These are phyloP conservation scores for Formicarius rufipectus DNA, from an alignment of 2,113 vertebrate species.

Conservation along the genomic window DNA sequence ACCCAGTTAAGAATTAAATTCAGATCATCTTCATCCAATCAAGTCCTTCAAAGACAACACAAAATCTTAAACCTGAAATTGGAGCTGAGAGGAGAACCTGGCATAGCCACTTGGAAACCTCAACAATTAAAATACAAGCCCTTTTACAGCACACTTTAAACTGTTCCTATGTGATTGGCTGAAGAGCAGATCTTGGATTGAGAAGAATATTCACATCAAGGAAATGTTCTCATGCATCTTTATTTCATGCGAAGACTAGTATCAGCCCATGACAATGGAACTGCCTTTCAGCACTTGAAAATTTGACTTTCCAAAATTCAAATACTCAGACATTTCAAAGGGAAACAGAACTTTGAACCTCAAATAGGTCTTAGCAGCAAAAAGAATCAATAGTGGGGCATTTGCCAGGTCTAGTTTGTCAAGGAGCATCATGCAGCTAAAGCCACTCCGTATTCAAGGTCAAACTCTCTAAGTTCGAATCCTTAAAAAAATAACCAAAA, in stretches of 20 bases:
- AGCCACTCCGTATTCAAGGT: background rate
- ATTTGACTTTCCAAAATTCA: conserved; percentile 2
- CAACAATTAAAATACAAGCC: background rate
- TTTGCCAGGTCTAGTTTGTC: background rate
- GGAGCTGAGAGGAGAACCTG: background rate
- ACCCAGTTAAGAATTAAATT: background rate
- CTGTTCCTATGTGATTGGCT: background rate
- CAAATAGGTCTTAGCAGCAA: conserved; percentile 17
- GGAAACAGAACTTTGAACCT: conserved; percentile 10
- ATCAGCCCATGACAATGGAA: background rate
- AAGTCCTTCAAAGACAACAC: background rate
- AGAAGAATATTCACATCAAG: background rate
- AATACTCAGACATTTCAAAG: conserved; percentile 33
- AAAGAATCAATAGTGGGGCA: background rate
- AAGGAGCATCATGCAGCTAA: conserved; percentile 5
- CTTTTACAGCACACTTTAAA: background rate
- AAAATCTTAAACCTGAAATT: background rate
- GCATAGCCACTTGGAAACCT: background rate
- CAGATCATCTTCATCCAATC: background rate
- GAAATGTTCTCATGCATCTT: conserved; percentile 28
- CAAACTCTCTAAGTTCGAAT: background rate
- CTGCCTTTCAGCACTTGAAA: background rate
- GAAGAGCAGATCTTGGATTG: background rate
- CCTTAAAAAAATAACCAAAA: background rate
- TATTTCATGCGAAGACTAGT: background rate